Evolutionary conservation across 2,888 invertebrate species (phyloP), one percentile per base, ranked within the genome.

Genomic region (Prosapia bicincta): DNA sequence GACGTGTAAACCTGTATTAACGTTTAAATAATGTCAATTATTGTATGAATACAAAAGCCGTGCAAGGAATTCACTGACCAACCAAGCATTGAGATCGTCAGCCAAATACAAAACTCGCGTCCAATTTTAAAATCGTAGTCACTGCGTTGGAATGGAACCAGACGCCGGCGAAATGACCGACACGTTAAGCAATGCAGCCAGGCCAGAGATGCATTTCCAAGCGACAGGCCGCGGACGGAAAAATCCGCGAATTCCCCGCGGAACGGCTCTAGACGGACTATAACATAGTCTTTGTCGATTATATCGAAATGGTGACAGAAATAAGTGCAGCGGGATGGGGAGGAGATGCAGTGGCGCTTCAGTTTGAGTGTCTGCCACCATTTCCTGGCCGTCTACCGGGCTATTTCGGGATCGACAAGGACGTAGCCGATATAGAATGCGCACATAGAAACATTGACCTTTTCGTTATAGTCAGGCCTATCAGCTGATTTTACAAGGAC

Each of bases 341-440:
- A 54, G 20, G 13, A 38, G 38, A 54, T 54, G 54, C 54, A 54
- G 20, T 54, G 54, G 54, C 54, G 54, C 54, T 54, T 54, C 20
- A n/a, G 20, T 54, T 54, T 54, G 54, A 54, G 20, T 20, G 54
- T 54, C 54, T 54, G 54, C 54, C 54, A 20, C 54, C 54, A 54
- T 54, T 54, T 54, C 54, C 54, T 54, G 54, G 54, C 54, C 54
- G 54, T 54, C 54, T 54, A 54, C 54, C 2, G 54, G 3, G 5
- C 54, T 54, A 54, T 54, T 54, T 54, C 20, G n/a, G 54, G 54
- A n/a, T 6, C 5, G 54, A 54, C 54, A 54, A 54, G 54, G 54
- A 54, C 54, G 54, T 54, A n/a, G n/a, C 54, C 54, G 54, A 54
- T 54, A 54, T 54, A 54, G 54, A 54, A 54, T 54, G 54, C 54